These are phyloP conservation scores for Leptinotarsa undecemlineata DNA, from an alignment of 1,140 invertebrate genomes.

Conservation along the genomic window DNA sequence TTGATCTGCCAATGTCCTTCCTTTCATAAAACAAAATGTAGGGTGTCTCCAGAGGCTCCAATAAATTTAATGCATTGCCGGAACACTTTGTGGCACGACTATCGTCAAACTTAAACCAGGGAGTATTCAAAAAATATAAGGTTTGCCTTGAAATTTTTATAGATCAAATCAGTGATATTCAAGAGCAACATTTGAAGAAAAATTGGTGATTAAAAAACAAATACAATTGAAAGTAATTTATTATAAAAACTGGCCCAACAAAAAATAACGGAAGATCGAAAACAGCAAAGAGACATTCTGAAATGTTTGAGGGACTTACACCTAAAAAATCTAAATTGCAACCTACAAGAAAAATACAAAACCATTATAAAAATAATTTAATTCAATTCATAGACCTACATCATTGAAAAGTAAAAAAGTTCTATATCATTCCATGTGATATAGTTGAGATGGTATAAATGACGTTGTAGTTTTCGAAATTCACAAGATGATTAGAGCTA, in stretches of 20 bases:
- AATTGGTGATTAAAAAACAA: neutral
- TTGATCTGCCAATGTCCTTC: no score
- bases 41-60: no score
- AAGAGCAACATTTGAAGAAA: neutral
- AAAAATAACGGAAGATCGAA: neutral
- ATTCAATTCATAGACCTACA: constrained; percentile 15
- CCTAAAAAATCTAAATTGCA: neutral
- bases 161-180: no score
- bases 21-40: no score
- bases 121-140: no score
- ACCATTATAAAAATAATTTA: constrained; percentile 24
- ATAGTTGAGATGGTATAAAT: neutral
- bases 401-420: constrained; percentile 4
- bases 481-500: neutral
- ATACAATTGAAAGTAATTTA: neutral
- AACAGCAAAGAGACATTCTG: neutral
- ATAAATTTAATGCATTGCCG: no score
- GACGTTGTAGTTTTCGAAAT: neutral
- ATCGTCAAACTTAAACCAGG: no score
- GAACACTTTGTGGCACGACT: no score
- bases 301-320: neutral
- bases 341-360: constrained; percentile 15
- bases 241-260: constrained; percentile 6
- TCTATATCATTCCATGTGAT: neutral
- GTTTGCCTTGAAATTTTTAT: no score